Base-by-base conservation (phyloP, 2,797 vertebrate genomes). In the Danio aesculapii region DNA sequence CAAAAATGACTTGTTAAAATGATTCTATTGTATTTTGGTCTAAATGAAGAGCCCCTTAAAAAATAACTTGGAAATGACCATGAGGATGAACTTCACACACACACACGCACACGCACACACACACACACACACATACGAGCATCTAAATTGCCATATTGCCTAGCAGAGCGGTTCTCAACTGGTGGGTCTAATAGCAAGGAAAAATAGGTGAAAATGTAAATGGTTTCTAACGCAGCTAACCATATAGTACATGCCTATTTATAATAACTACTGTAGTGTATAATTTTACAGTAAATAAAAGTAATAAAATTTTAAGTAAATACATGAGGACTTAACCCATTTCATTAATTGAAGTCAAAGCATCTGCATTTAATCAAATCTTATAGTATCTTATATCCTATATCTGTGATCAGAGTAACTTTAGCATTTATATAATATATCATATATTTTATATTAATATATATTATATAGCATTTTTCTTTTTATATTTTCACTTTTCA, bases 161-260 rank as follows among this genome's bases (percentile, higher is more conserved):
- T 3, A 66, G 30, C 16, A 63, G 59, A 53, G 74, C 49, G n/a
- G 49, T 55, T 76, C 41, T 76, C 74, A 76, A 66, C 74, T 66
- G 74, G 49, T 63, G 30, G n/a, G n/a, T 53, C 7, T 12, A 53
- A 53, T 53, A 13, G 4, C 49, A 64, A n/a, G n/a, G 19, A 67
- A 68, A 68, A 68, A 19, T 1, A 5, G 21, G 5, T 49, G 12
- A 47, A 66, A 47, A 66, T n/a, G 7, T 43, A 46, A 5, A 64
- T 10, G n/a, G 9, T 9, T 7, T 43, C 21, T 14, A 55, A 55
- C 43, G 68, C 7, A 43, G 10, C 55, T 67, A 59, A 73, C 41
- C 19, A 16, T 14, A 47, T 14, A 59, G 16, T 3, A 47, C 7
- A 30, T 12, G 8, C 17, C 47, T 61, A 4, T 19, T 74, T 39